A percentile compares a stretch with the other conserved stretches of the same genome.
Conservation (phyloP, 2,888 invertebrate species). For the Dorcus parallelipipedus region DNA sequence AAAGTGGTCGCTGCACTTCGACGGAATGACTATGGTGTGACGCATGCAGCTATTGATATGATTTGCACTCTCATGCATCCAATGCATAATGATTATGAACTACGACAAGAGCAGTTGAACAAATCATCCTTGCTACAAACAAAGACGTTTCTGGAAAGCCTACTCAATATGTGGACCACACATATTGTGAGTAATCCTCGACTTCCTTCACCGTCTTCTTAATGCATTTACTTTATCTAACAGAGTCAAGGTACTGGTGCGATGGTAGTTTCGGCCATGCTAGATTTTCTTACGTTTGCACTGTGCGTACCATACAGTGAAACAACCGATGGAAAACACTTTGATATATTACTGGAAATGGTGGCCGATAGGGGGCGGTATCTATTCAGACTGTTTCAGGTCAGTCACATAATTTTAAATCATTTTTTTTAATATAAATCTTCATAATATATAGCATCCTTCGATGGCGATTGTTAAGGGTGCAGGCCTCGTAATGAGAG, state of each 20-base stretch:
- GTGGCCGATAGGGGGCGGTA: constrained; percentile 89
- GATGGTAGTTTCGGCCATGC: constrained; percentile 93
- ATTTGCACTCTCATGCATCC: constrained; percentile 98
- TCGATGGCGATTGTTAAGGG: constrained; percentile 98
- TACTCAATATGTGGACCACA: constrained; percentile 91
- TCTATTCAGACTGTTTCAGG: constrained; percentile 89
- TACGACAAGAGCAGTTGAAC: constrained; percentile 96
- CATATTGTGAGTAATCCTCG: constrained; percentile 75
- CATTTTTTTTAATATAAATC: neutral
- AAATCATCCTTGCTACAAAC: constrained; percentile 93
- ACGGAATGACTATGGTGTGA: constrained; percentile 82
- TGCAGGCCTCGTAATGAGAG: constrained; percentile 94
- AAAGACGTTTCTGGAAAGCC: constrained; percentile 84
- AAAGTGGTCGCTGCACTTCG: constrained; percentile 89
- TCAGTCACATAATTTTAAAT: constrained; percentile 35
- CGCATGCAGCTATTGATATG: constrained; percentile 96
- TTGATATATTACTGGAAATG: constrained; percentile 89
- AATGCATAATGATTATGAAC: constrained; percentile 94
- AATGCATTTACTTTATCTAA: constrained; percentile 8
- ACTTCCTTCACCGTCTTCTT: neutral
- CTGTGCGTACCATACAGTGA: constrained; percentile 98
- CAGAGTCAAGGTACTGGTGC: constrained; percentile 92
- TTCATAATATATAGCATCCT: constrained; percentile 67
- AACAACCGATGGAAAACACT: constrained; percentile 95
- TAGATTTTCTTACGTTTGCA: constrained; percentile 96